Percentiles rank a stretch among this genome's conserved stretches.
phyloP scores from a whole-genome alignment of 2,113 vertebrate genomes.

The Pteropus alecto region DNA sequence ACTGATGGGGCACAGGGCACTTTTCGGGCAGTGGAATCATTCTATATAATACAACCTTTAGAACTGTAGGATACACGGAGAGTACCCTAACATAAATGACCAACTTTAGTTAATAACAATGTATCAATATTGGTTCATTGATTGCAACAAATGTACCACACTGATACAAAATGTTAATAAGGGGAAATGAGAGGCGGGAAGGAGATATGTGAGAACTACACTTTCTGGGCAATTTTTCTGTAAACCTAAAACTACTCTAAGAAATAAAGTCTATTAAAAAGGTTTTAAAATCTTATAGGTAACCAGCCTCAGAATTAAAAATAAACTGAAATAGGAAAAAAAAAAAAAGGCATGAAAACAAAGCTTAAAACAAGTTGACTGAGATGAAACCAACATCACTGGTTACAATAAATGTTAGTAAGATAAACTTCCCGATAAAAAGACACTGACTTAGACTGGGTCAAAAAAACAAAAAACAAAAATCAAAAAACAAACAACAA shows the following conservation, averaged over 20 bases:
- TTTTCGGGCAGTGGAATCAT: not conserved
- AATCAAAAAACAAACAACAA: too few species aligned
- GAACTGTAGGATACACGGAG: not conserved
- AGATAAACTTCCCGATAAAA: not conserved
- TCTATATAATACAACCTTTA: not conserved
- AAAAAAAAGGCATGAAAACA: not conserved
- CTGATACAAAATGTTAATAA: not conserved
- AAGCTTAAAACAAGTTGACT: not conserved
- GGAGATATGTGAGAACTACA: not conserved
- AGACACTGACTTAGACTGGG: not conserved
- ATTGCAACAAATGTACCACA: not conserved
- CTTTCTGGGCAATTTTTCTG: not conserved
- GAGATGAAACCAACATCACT: not conserved
- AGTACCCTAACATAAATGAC: not conserved
- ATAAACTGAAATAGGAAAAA: not conserved
- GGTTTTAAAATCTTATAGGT: not conserved
- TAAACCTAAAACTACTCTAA: constrained; percentile 6
- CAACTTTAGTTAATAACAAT: not conserved
- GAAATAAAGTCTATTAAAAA: not conserved
- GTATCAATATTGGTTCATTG: not conserved
- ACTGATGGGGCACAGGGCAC: not conserved
- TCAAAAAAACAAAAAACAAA: not conserved
- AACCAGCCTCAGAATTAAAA: not conserved
- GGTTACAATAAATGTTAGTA: not conserved
- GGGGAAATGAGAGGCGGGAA: not conserved